Percentiles rank a stretch among this genome's conserved stretches.
phyloP scores from a whole-genome alignment of 1,140 invertebrate species.

The Metopolophium dirhodum region DNA sequence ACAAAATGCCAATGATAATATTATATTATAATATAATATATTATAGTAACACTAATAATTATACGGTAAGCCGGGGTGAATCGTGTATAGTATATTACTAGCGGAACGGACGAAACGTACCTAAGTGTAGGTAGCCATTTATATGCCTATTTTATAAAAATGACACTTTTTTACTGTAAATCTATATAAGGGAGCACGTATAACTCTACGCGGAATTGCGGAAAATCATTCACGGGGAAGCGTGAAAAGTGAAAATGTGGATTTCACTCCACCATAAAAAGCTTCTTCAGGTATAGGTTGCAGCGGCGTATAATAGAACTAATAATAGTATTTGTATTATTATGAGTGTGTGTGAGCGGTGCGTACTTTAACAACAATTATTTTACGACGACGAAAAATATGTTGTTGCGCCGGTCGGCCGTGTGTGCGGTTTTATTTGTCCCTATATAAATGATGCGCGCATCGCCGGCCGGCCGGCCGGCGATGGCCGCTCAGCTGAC shows the following conservation, averaged over 20 bases:
- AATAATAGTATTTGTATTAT: not conserved
- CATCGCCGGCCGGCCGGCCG: slow-evolving; percentile 22
- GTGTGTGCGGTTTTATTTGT: not conserved
- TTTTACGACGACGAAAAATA: not conserved
- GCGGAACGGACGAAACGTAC: not conserved
- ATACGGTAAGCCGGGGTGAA: not conserved
- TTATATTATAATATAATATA: not conserved
- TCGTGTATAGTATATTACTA: not conserved
- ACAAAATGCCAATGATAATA: not conserved
- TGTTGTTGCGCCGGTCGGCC: not conserved
- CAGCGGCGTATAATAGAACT: not conserved
- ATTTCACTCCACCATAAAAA: not conserved
- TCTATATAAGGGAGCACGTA: too few relatives aligned
- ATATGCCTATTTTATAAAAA: too few relatives aligned
- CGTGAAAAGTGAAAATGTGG: not conserved
- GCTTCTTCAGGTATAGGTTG: not conserved
- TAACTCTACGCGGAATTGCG: not conserved
- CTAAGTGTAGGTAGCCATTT: too few relatives aligned
- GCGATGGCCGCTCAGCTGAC: slow-evolving; percentile 44
- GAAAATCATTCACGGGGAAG: not conserved
- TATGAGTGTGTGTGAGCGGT: not conserved
- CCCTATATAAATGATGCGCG: not conserved
- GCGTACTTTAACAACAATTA: not conserved
- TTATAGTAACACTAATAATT: not conserved
- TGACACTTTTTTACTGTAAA: too few relatives aligned